Percentiles rank a stretch among this genome's conserved stretches.
Conservation (phyloP, 2,113 vertebrate species). For the Propithecus coquereli region DNA sequence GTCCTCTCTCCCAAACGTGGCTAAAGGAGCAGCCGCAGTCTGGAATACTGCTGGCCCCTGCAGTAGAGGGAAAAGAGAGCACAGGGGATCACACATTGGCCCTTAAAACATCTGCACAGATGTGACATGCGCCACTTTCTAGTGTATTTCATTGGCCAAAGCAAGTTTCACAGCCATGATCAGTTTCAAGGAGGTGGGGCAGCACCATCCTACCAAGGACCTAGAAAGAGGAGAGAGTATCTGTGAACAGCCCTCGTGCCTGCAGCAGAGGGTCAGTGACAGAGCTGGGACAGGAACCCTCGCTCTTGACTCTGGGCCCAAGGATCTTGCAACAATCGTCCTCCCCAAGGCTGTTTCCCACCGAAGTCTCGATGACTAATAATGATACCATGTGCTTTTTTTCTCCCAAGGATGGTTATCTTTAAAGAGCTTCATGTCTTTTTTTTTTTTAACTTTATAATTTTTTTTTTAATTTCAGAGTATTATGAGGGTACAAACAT, state of each 20-base stretch:
- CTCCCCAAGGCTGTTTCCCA: not conserved
- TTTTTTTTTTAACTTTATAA: too few species aligned
- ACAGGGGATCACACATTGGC: too few species aligned
- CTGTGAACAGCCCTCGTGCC: not conserved
- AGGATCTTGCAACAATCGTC: not conserved
- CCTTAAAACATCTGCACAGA: not conserved
- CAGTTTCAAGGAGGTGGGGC: not conserved
- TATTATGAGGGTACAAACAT: too few species aligned
- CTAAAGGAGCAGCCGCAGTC: not conserved
- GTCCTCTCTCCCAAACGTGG: not conserved
- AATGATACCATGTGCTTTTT: not conserved
- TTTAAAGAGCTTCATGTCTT: not conserved
- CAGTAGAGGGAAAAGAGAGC: not conserved
- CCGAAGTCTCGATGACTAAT: not conserved
- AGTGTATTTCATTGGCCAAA: not conserved
- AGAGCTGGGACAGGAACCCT: not conserved
- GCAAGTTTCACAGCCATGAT: not conserved
- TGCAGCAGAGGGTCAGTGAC: not conserved
- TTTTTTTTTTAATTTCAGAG: too few species aligned
- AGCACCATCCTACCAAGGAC: too few species aligned
- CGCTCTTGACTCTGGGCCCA: not conserved
- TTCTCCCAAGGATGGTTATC: not conserved
- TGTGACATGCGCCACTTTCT: not conserved
- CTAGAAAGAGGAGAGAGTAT: not conserved
- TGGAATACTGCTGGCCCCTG: not conserved